These are phyloP conservation scores for Lycopodina hypogea DNA, from an alignment of 37 sponge, comb jelly and placozoan genomes.

Conservation along the genomic window DNA sequence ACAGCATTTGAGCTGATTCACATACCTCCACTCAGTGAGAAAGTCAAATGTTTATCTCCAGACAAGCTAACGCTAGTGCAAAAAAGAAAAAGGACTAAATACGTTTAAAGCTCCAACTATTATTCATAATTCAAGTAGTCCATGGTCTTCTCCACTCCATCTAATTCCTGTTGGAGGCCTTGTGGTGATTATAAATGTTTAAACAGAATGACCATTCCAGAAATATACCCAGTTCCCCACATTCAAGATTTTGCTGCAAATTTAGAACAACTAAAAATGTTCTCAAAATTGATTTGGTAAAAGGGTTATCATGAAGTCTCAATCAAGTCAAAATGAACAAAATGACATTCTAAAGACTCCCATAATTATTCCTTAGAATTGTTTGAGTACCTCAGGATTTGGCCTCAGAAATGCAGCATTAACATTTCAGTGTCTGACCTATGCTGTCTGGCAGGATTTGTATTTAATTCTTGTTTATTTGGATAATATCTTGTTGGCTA, in stretches of 20 bases:
- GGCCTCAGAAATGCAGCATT: conserved; percentile 58
- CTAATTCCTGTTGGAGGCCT: conserved; percentile 63
- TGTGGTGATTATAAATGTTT: conserved; percentile 53
- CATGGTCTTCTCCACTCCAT: conserved; percentile 69
- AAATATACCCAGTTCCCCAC: conserved; percentile 68
- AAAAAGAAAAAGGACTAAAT: too few species aligned
- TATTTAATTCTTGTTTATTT: conserved; percentile 25
- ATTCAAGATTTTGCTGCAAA: conserved; percentile 63
- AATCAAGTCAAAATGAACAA: conserved; percentile 25
- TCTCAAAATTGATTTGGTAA: conserved; percentile 55
- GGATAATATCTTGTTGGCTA: conserved; percentile 48
- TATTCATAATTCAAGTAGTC: too few species aligned
- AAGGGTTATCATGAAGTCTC: conserved; percentile 49
- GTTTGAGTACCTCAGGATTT: too few species aligned
- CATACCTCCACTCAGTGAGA: not conserved
- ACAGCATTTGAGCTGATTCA: too few species aligned
- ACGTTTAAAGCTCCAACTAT: too few species aligned
- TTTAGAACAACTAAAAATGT: conserved; percentile 49
- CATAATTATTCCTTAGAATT: conserved; percentile 54
- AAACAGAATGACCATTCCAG: conserved; percentile 49
- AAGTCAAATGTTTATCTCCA: too few species aligned
- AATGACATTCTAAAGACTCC: conserved; percentile 61
- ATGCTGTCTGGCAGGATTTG: conserved; percentile 54
- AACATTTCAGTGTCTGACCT: conserved; percentile 54
- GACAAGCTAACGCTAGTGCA: too few species aligned